phyloP scores from a whole-genome alignment of 1,140 invertebrate species.

The Eumeta japonica region DNA sequence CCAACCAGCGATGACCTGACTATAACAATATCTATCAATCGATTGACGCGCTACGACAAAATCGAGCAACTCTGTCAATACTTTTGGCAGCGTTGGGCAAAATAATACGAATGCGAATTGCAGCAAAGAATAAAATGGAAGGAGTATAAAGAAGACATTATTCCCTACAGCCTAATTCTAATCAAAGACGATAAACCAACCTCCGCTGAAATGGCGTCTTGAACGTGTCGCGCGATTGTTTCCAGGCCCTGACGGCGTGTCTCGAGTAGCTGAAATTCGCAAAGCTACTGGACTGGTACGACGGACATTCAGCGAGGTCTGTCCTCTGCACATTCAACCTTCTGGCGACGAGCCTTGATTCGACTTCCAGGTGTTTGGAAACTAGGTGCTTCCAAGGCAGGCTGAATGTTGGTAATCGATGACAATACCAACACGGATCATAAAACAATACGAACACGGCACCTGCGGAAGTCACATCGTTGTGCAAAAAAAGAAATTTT shows the following conservation, averaged over 20 bases:
- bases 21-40: no score
- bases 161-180: slow-evolving; percentile 7
- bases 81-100: slow-evolving; percentile 17
- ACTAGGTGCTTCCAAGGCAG: no score
- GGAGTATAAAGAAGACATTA: slow-evolving; percentile 6
- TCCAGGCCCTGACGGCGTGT: slow-evolving; percentile 17
- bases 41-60: slow-evolving; percentile 9
- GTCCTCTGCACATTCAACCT: no score
- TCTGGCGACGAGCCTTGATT: no score
- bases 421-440: no score
- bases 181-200: slow-evolving; percentile 10
- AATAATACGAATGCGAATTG: slow-evolving; percentile 12
- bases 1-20: slow-evolving; percentile 3
- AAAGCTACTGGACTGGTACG: slow-evolving; percentile 12
- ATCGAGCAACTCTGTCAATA: slow-evolving; percentile 12
- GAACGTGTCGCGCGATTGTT: slow-evolving; percentile 10
- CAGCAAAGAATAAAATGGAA: slow-evolving; percentile 15
- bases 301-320: slow-evolving; percentile 10
- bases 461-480: no score
- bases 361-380: no score
- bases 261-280: slow-evolving; percentile 19
- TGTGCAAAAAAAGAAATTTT: no score
- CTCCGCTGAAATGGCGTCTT: slow-evolving; percentile 20
- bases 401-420: no score
- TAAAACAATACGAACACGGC: no score